Base-by-base conservation (phyloP, 2,888 invertebrate genomes). In the Catotricha subobsoleta region DNA sequence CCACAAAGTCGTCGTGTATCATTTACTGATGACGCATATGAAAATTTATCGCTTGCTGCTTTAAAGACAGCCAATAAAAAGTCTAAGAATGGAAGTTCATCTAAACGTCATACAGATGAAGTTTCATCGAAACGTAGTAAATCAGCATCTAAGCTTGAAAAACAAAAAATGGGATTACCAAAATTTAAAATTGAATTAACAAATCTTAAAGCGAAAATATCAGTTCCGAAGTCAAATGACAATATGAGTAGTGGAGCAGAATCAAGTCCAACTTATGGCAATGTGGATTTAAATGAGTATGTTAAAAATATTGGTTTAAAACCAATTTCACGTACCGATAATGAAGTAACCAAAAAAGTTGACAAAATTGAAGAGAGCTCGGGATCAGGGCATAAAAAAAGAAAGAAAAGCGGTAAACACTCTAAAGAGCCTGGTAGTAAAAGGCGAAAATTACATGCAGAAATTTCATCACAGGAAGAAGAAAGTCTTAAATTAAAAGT, bases 391-490 rank as follows among this genome's bases (percentile, higher is more conserved):
- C 67, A 66, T 44, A 69, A 68, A 50, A 70, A 69, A 51, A 58
- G 69, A 23, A 71, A 70, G 51, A 71, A 71, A 57, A 30, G 39
- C 20, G 60, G 52, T 40, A 70, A 70, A 50, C 70, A 71, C 51
- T 69, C 69, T 2, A 68, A 67, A 51, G 66, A 65, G 44, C 63
- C 67, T 18, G 55, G 55, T 30, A 54, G 59, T 25, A 70, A 70
- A 47, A 63, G 68, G 27, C 54, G 67, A 31, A 69, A 69, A 51
- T 48, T 69, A n/a, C 70, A 70, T 48, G 70, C 69, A 0, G 69
- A 69, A 49, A 70, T 70, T 37, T 60, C 62, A 3, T 57, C 59
- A 2, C 55, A 58, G 2, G 59, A 66, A 16, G 66, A 68, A 43
- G 65, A 66, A 42, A 59, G 65, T 43, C 52, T 67, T 3, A 69